Evolutionary conservation across 2,797 vertebrate genomes (phyloP), one percentile per base, ranked within the genome.

Genomic region (Antennarius maculatus): DNA sequence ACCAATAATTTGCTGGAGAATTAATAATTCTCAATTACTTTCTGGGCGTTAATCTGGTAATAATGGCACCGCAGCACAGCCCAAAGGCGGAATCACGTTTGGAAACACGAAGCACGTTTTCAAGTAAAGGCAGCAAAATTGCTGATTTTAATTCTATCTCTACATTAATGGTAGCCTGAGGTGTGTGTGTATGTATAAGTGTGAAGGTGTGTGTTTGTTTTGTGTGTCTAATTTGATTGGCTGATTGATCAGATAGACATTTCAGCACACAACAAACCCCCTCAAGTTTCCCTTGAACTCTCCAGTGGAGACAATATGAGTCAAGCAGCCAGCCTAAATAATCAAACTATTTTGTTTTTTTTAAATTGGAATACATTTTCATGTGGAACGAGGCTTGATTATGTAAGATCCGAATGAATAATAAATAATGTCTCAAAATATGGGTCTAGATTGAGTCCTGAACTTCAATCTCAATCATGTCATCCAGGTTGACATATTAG

Each of bases 201-300:
- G 18, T 37, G 39, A 28, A 28, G 46, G 84, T 76, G 64, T 71
- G 54, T 62, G 69, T 29, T 62, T 62, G 66, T 77, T 66, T 76
- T 62, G 23, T 23, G 23, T 23, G 23, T 23, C 23, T 23, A 23
- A 61, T 86, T 80, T 83, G 27, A 61, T 68, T 79, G 69, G 71
- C 62, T 79, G 89, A 90, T 86, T 89, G 86, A 90, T 88, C 78
- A 68, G 75, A 85, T 86, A 74, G 80, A 85, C 75, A 85, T 85
- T 88, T 82, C 72, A 66, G 76, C 76, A 68, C 68, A 53, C 52
- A 79, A 72, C 76, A 54, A 31, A 29, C 28, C 52, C 69, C 68
- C 45, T 50, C 23, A 4, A 72, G 81, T 67, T 66, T 56, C 50
- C 17, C 58, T 63, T 18, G 18, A 82, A 61, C 76, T 67, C 71